Evolutionary conservation across 2,888 invertebrate genomes (phyloP).

Genomic region (Tanytarsus gracilentus): DNA sequence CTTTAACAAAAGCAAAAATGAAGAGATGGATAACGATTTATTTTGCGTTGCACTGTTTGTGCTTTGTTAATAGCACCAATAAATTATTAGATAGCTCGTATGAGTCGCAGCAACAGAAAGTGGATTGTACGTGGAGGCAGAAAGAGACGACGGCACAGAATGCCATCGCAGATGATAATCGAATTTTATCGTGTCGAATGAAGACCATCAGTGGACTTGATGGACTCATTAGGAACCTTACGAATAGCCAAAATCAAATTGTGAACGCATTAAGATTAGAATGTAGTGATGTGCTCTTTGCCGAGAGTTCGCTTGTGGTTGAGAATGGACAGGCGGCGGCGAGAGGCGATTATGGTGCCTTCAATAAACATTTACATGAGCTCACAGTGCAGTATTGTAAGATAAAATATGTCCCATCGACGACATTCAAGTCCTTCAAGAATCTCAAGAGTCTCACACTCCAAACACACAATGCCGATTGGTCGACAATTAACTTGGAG

Average conservation of each 20-base stretch:
- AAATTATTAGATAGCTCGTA: slow-evolving; percentile 22
- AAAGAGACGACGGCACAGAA: neutral
- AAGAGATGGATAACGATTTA: slow-evolving; percentile 23
- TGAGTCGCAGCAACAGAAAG: slow-evolving; percentile 10
- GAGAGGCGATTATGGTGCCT: slow-evolving; percentile 47
- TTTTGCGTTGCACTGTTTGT: slow-evolving; percentile 12
- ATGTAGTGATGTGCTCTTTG: slow-evolving; percentile 66
- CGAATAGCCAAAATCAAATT: slow-evolving; percentile 15
- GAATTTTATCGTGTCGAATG: slow-evolving; percentile 21
- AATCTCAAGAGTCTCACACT: slow-evolving; percentile 58
- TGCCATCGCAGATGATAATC: slow-evolving; percentile 4
- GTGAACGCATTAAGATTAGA: slow-evolving; percentile 50
- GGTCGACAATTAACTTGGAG: slow-evolving; percentile 70
- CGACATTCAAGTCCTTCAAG: slow-evolving; percentile 57
- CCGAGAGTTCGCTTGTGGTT: slow-evolving; percentile 58
- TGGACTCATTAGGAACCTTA: slow-evolving; percentile 21
- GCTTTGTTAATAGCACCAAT: slow-evolving; percentile 14
- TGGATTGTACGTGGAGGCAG: slow-evolving; percentile 13
- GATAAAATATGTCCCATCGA: slow-evolving; percentile 62
- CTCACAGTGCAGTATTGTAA: slow-evolving; percentile 71
- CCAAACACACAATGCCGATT: slow-evolving; percentile 67
- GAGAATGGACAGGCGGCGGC: slow-evolving; percentile 37
- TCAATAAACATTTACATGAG: slow-evolving; percentile 66
- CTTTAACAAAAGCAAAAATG: slow-evolving; percentile 9
- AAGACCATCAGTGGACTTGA: slow-evolving; percentile 27